phyloP scores from a whole-genome alignment of 2,113 vertebrate genomes.

The Eulemur rufifrons region DNA sequence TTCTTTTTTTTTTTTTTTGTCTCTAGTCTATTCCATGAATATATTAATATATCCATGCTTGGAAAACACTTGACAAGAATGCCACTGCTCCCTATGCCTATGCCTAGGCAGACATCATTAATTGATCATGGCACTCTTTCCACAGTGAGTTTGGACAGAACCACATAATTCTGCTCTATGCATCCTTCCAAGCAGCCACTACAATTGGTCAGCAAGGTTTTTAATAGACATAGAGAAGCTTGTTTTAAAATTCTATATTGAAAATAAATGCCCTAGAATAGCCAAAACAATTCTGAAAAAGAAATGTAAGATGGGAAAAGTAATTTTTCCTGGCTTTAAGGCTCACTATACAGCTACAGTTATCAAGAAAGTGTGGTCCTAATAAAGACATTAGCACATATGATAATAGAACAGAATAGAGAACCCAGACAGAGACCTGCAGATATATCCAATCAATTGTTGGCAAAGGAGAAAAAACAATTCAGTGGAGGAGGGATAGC shows the following conservation, averaged over 20 bases:
- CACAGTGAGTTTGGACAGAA: not conserved
- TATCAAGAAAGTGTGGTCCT: not conserved
- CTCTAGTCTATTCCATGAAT: not conserved
- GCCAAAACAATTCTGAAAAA: not conserved
- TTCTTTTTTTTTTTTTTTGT: not conserved
- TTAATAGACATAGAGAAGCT: not conserved
- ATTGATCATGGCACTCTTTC: not conserved
- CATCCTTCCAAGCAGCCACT: not conserved
- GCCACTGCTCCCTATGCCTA: not conserved
- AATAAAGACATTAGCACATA: not conserved
- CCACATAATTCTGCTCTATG: not conserved
- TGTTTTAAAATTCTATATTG: not conserved
- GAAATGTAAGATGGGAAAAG: not conserved
- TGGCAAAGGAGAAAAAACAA: not conserved
- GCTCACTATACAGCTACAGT: not conserved
- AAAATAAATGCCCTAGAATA: not conserved
- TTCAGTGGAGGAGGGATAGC: not conserved
- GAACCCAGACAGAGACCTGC: not conserved
- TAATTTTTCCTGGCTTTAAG: not conserved
- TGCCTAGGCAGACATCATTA: not conserved
- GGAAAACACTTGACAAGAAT: conserved; percentile 9
- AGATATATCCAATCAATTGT: not conserved
- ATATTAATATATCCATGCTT: not conserved
- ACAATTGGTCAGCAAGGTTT: not conserved
- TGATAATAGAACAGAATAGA: not conserved